Conservation (phyloP, 2,797 vertebrate species). For the Pantherophis vulpinus region DNA sequence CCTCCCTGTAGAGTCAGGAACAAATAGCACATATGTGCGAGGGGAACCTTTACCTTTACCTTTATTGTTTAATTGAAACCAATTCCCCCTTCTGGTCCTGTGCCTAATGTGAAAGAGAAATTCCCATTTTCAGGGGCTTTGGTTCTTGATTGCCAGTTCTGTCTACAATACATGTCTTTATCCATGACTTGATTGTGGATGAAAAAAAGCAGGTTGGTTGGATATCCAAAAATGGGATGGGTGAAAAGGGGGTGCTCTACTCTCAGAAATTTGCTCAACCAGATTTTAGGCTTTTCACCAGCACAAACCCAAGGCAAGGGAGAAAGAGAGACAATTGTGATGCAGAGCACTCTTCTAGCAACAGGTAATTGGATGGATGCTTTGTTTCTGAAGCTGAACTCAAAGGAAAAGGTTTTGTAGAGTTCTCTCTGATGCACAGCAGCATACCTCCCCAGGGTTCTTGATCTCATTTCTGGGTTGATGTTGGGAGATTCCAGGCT, state of each 20-base stretch:
- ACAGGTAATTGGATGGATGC: background rate
- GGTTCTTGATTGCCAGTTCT: background rate
- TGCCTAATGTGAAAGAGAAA: background rate
- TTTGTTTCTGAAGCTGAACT: background rate
- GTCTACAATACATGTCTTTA: background rate
- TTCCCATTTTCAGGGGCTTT: background rate
- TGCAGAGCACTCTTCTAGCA: background rate
- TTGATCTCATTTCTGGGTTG: background rate
- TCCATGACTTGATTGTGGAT: background rate
- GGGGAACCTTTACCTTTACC: too few species aligned
- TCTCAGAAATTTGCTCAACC: background rate
- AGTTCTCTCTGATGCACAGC: background rate
- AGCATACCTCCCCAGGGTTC: background rate
- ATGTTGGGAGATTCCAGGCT: background rate
- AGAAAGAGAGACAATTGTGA: background rate
- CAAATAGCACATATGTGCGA: too few species aligned
- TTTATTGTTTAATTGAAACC: background rate
- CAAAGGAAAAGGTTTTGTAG: background rate
- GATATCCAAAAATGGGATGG: background rate
- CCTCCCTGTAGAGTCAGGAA: too few species aligned
- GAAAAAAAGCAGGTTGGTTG: background rate
- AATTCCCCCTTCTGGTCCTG: background rate
- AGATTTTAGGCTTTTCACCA: background rate
- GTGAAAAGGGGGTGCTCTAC: background rate
- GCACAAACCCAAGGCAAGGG: background rate